Base-by-base conservation (phyloP, 2,797 vertebrate species). In the Iguana delicatissima region DNA sequence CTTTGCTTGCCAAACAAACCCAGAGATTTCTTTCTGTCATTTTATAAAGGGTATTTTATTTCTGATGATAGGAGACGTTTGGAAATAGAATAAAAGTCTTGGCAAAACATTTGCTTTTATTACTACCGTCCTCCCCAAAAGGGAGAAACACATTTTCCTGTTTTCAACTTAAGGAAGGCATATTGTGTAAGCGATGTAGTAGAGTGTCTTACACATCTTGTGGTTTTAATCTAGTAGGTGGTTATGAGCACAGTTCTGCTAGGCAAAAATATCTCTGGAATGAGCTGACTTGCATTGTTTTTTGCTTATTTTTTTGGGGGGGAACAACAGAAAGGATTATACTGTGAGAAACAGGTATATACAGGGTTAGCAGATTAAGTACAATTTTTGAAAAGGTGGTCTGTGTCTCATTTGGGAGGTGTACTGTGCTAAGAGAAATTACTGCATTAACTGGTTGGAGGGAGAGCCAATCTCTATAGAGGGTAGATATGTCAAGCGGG, bases 181-280 rank as follows among this genome's bases (percentile, higher is more conserved):
- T 35, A 26, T 79, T 77, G 64, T 67, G 59, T 67, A 81, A 79
- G 20, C 2, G 9, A 67, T 57, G 32, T n/a, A 55, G 42, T 50
- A 26, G 62, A 35, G 42, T 88, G 26, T 22, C 84, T 89, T 85
- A 55, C 87, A 91, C 29, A 20, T 69, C 50, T 89, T 92, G 88
- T 89, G 91, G 80, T 87, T 89, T 82, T 72, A 76, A 79, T 32
- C 38, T 80, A 52, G 59, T 67, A 84, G 20, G 12, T 69, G 72
- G 22, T 6, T 35, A 38, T 38, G 12, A 72, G 20, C 76, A 64
- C 67, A 16, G 6, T 29, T 67, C 57, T 86, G 20, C 35, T n/a
- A 77, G 74, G 52, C 46, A 67, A 82, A 89, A 50, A 14, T 52
- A 85, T 69, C 32, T 32, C 38, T 79, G 2, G 52, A 80, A 82